phyloP scores from a whole-genome alignment of 2,888 invertebrate genomes.

The Omphaloscelis lunosa region DNA sequence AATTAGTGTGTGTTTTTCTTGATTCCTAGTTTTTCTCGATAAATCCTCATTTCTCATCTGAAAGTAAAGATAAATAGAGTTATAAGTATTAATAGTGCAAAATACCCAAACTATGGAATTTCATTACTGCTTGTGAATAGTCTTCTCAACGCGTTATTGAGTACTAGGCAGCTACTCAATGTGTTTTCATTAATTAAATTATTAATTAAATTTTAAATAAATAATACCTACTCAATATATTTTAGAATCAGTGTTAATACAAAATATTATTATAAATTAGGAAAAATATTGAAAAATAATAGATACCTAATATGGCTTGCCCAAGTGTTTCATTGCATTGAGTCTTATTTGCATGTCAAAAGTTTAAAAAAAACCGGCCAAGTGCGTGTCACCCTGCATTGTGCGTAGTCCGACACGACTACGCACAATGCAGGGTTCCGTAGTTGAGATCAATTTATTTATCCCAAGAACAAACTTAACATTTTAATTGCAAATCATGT shows the following conservation, averaged over 20 bases:
- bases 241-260: not conserved
- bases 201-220: not conserved
- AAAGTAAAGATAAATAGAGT: constrained; percentile 67
- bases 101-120: not conserved
- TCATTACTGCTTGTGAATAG: not conserved
- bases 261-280: constrained; percentile 25
- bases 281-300: not conserved
- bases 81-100: not conserved
- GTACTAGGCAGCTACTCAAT: not conserved
- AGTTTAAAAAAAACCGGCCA: not conserved
- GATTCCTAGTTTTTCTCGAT: constrained; percentile 69
- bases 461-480: too few species aligned
- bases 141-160: not conserved
- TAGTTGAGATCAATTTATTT: too few species aligned
- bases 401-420: too few species aligned
- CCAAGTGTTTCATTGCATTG: constrained; percentile 3
- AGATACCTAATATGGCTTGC: not conserved
- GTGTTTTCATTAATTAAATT: not conserved
- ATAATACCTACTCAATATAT: not conserved
- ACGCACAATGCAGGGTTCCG: too few species aligned
- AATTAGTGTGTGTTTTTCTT: constrained; percentile 74
- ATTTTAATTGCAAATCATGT: too few species aligned
- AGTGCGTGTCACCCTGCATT: too few species aligned
- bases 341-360: not conserved
- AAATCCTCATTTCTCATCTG: constrained; percentile 81